Evolutionary conservation across 2,113 vertebrate species (phyloP), one percentile per base, ranked within the genome.

Genomic region (Noturus placidus): DNA sequence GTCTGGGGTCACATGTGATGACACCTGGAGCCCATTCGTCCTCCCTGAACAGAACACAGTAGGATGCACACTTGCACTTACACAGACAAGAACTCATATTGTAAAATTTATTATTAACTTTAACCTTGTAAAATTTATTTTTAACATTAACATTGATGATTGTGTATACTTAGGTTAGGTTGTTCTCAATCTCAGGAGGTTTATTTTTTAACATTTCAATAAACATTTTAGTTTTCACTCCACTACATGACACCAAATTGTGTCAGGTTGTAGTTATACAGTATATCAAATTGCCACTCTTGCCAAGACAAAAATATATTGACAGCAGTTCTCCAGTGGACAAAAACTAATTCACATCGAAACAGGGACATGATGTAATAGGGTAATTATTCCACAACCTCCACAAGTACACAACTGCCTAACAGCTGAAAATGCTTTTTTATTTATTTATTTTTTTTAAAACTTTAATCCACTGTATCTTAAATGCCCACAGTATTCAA

Each of bases 331-430:
- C 59, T 27, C n/a, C 20, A 50, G 42, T 54, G 33, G 22, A 87
- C 56, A 69, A 56, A 63, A 80, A 38, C 88, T 59, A 33, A 85
- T 46, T 78, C 50, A 84, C 33, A 61, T 65, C 46, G 35, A 65
- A 87, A 72, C 30, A 76, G 15, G 56, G 25, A 88, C 69, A 88
- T 59, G 59, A 87, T 61, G 79, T 82, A 72, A 59, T 14, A 83
- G 70, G 57, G 30, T 67, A 84, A 88, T 88, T 86, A 86, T 80
- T 63, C 69, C 38, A 80, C 74, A 88, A 82, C 80, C 25, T 33
- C 50, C n/a, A 79, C 77, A 56, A 54, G n/a, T 54, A 54, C 7
- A 77, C 35, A 74, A 38, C 69, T 72, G 69, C 33, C 69, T 72
- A 72, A 72, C 69, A 72, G 33, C 7, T 42, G 5, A 69, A 69